Conservation (phyloP, 2,113 vertebrate genomes). For the Tilapia sparmanii region DNA sequence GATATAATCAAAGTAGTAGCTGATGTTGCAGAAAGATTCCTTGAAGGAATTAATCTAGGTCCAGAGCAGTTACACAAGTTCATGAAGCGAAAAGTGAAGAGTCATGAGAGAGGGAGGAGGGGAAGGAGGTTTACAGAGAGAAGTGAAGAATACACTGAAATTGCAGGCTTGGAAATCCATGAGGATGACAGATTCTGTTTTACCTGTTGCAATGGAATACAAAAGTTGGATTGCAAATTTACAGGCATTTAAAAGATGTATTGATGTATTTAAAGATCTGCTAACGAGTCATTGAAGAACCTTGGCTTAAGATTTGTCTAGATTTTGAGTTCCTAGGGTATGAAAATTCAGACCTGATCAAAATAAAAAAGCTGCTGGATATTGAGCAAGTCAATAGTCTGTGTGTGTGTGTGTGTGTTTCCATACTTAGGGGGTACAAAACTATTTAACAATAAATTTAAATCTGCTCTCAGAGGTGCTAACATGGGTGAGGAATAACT, state of each 20-base stretch:
- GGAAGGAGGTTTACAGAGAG: background rate
- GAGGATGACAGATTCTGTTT: background rate
- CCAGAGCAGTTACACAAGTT: background rate
- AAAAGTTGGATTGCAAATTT: background rate
- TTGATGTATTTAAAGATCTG: background rate
- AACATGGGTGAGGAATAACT: background rate
- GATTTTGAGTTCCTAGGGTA: background rate
- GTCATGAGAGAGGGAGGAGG: background rate
- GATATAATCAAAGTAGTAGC: background rate
- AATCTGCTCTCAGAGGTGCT: background rate
- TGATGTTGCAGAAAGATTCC: background rate
- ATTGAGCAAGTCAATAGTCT: background rate
- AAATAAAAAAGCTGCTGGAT: background rate
- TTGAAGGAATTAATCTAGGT: background rate
- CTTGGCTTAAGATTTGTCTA: background rate
- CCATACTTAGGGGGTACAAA: background rate
- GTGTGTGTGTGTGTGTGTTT: background rate
- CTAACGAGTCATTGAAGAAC: background rate
- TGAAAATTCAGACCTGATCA: background rate
- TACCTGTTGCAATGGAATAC: background rate
- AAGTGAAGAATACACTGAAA: background rate
- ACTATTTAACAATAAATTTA: background rate
- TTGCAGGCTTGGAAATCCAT: background rate
- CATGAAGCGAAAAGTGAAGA: background rate
- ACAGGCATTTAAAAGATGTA: background rate